phyloP scores from a whole-genome alignment of 2,113 vertebrate species.

The Callospermophilus lateralis region DNA sequence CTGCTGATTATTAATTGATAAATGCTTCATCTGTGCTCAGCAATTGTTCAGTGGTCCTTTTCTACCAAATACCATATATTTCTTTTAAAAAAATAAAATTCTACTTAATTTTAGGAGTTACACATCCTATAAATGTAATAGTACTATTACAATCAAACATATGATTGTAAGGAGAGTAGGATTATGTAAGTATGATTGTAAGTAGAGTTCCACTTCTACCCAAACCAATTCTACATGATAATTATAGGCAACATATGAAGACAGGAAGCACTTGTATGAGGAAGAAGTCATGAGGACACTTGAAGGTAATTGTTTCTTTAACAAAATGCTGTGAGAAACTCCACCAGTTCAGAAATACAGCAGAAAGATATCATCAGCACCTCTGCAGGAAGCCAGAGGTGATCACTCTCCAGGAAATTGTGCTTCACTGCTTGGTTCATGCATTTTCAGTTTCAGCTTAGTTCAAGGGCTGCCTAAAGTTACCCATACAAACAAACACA shows the following conservation, averaged over 20 bases:
- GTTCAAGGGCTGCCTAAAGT: too few species aligned
- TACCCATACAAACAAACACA: too few species aligned
- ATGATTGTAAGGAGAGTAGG: too few species aligned
- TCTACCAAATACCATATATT: fast-evolving
- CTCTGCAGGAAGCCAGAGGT: not conserved
- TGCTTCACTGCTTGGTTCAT: too few species aligned
- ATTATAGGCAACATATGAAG: too few species aligned
- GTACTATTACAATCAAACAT: fast-evolving
- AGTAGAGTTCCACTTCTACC: too few species aligned
- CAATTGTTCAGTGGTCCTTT: too few species aligned
- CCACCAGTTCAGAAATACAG: fast-evolving
- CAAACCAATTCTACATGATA: too few species aligned
- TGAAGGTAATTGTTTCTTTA: not conserved
- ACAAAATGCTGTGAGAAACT: not conserved
- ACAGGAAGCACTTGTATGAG: fast-evolving
- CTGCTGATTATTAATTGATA: not conserved
- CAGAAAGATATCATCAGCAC: fast-evolving
- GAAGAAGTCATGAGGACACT: not conserved
- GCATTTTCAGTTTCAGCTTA: too few species aligned
- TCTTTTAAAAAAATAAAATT: not conserved
- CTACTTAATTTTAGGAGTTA: fast-evolving
- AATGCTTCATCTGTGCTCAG: too few species aligned
- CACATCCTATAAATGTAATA: fast-evolving
- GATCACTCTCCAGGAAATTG: too few species aligned
- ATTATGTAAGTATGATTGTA: too few species aligned